Evolutionary conservation across 1,140 invertebrate genomes (phyloP).

Genomic region (Thaumatotibia leucotreta): DNA sequence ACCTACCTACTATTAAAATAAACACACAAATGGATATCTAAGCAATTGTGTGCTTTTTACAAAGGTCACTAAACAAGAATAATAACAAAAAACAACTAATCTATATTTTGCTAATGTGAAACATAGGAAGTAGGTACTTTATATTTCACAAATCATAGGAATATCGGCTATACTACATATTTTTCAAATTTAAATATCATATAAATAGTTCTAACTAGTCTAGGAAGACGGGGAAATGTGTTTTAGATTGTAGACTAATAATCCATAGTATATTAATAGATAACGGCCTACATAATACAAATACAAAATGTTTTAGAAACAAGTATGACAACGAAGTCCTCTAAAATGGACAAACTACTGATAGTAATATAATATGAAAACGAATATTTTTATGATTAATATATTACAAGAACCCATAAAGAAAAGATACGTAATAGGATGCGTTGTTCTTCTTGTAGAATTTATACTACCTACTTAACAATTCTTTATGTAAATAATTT

Average conservation of each 20-base stretch:
- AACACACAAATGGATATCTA: neutral
- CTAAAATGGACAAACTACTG: neutral
- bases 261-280: neutral
- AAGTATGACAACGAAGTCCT: neutral
- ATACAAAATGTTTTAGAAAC: neutral
- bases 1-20: neutral
- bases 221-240: slow-evolving; percentile 3
- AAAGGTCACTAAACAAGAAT: no score
- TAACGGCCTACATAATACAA: neutral
- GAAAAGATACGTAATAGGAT: no score
- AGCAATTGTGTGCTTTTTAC: no score
- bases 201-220: neutral
- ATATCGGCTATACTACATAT: no score
- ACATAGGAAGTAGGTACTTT: no score
- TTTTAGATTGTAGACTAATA: neutral
- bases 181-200: neutral
- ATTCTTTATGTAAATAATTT: neutral
- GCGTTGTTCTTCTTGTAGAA: neutral
- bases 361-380: slow-evolving; percentile 8
- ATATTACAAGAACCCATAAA: neutral
- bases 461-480: neutral
- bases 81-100: no score
- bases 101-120: no score
- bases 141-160: no score
- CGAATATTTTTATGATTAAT: no score